These are phyloP conservation scores for Psylliodes chrysocephalus DNA, from an alignment of 2,888 invertebrate genomes.

Conservation along the genomic window DNA sequence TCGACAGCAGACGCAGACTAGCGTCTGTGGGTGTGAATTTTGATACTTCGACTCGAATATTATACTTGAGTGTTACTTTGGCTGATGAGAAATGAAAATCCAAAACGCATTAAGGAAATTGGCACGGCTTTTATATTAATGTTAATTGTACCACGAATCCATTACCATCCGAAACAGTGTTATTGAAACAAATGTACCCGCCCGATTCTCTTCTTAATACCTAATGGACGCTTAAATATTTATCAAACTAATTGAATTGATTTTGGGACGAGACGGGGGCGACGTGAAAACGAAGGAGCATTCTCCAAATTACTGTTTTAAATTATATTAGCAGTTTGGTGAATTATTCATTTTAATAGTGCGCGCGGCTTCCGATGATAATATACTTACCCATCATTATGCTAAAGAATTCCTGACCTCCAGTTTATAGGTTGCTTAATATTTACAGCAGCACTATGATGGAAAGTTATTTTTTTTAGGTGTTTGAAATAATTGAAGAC, in stretches of 20 bases:
- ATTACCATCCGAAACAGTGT: conserved; percentile 23
- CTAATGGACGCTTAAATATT: conserved; percentile 55
- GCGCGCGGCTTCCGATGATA: not conserved
- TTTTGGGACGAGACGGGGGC: conserved; percentile 26
- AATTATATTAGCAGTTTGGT: conserved; percentile 22
- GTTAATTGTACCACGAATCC: conserved; percentile 49
- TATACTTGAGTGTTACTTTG: conserved; percentile 56
- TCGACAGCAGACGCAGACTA: too few relatives aligned
- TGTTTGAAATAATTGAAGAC: too few relatives aligned
- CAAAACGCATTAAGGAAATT: conserved; percentile 65
- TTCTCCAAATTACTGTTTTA: conserved; percentile 32
- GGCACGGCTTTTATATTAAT: conserved; percentile 64
- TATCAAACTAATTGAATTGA: conserved; percentile 54
- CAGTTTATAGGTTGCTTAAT: too few relatives aligned
- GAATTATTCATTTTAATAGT: conserved; percentile 18
- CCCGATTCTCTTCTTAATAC: conserved; percentile 48
- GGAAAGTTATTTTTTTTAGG: too few relatives aligned
- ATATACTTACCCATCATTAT: not conserved
- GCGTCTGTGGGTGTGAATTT: conserved; percentile 62
- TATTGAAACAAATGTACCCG: conserved; percentile 26
- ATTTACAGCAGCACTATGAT: too few relatives aligned
- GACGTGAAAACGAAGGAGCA: conserved; percentile 10
- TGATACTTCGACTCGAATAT: conserved; percentile 48
- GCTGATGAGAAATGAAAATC: conserved; percentile 65
- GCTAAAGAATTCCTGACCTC: too few relatives aligned